Percentiles rank a stretch among this genome's conserved stretches.
phyloP scores from a whole-genome alignment of 2,797 vertebrate species.

The Synanceia verrucosa region DNA sequence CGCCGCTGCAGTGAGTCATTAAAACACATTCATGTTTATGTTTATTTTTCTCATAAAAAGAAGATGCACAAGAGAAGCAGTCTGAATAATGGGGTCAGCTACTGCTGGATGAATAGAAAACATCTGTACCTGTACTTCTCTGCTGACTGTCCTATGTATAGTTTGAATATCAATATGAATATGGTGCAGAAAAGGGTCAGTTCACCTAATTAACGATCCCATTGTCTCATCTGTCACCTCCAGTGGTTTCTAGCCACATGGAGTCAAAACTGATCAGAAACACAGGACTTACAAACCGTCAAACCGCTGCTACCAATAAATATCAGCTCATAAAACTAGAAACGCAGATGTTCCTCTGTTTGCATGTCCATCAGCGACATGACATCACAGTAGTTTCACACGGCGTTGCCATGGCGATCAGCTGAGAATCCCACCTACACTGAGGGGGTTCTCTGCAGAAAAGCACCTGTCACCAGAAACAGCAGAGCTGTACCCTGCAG shows the following conservation, averaged over 20 bases:
- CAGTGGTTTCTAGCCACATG: neutral
- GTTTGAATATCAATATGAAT: too few relatives aligned
- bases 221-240: neutral
- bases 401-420: neutral
- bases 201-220: too few relatives aligned
- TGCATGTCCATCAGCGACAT: neutral
- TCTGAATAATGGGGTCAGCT: neutral
- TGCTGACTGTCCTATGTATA: too few relatives aligned
- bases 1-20: neutral
- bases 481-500: neutral
- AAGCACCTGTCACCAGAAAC: neutral
- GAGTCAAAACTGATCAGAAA: too few relatives aligned
- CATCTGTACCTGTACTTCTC: neutral
- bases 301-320: too few relatives aligned
- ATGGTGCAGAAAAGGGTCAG: neutral
- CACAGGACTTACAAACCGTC: too few relatives aligned
- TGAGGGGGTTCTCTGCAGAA: neutral
- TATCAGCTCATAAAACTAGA: neutral
- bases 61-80: neutral
- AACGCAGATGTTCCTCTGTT: neutral
- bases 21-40: neutral
- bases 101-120: neutral
- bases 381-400: neutral
- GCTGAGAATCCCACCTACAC: neutral
- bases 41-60: too few relatives aligned